Percentiles rank a stretch among this genome's conserved stretches.
Conservation (phyloP, 1,140 invertebrate genomes). For the Carcinoscorpius rotundicauda region DNA sequence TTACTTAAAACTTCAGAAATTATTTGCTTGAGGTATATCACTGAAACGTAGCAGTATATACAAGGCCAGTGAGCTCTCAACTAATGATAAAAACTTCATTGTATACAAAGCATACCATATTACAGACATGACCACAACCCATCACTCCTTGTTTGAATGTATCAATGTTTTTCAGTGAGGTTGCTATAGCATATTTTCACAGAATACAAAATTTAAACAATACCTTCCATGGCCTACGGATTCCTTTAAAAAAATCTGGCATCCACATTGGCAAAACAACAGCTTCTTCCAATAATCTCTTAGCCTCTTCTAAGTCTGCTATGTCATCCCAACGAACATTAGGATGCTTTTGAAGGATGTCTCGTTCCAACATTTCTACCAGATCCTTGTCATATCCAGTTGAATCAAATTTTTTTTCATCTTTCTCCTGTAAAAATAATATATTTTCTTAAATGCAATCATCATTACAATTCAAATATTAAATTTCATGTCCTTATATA, state of each 20-base stretch:
- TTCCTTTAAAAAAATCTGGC: constrained; percentile 97
- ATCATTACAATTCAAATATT: too few relatives aligned
- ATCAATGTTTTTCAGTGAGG: too few relatives aligned
- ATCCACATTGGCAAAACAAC: constrained; percentile 96
- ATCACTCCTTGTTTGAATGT: too few relatives aligned
- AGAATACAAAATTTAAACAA: constrained; percentile 1
- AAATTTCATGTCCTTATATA: too few relatives aligned
- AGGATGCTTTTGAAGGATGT: constrained; percentile 96
- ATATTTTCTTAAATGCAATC: background rate
- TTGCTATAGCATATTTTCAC: too few relatives aligned
- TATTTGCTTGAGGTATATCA: too few relatives aligned
- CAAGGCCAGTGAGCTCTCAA: too few relatives aligned
- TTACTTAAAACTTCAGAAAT: too few relatives aligned
- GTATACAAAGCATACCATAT: too few relatives aligned
- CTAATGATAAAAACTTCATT: too few relatives aligned
- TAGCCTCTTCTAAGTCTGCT: constrained; percentile 89
- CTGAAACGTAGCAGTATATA: too few relatives aligned
- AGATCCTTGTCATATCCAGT: constrained; percentile 80
- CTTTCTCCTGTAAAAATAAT: constrained; percentile 28
- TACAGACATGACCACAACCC: too few relatives aligned
- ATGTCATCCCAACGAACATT: constrained; percentile 97
- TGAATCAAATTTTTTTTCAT: constrained; percentile 81
- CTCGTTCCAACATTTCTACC: constrained; percentile 88
- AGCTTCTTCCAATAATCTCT: constrained; percentile 89
- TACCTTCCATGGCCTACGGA: constrained; percentile 73